Evolutionary conservation across 1,140 invertebrate genomes (phyloP).

Genomic region (Drosophila lini): DNA sequence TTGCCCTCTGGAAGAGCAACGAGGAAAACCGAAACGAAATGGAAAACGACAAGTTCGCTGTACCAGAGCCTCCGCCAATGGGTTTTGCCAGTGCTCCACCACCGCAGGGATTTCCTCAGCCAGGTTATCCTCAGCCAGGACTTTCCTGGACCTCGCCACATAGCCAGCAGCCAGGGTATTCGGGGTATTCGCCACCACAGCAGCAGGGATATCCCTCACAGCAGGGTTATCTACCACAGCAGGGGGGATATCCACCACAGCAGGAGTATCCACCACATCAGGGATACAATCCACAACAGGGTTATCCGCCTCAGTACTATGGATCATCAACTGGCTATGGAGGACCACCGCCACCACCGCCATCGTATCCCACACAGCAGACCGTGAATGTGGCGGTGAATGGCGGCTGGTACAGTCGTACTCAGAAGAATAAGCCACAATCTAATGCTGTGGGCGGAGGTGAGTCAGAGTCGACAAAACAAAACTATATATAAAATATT

Average conservation of each 20-base stretch:
- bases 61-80: not conserved
- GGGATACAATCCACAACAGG: not conserved
- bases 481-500: too few species aligned
- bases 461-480: conserved; percentile 17
- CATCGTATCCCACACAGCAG: conserved; percentile 5
- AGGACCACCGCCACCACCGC: conserved; percentile 9
- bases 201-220: not conserved
- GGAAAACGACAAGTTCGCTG: conserved; percentile 8
- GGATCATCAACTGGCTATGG: conserved; percentile 22
- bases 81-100: conserved; percentile 26
- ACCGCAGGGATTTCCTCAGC: conserved; percentile 20
- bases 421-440: conserved; percentile 64
- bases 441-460: conserved; percentile 58
- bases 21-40: not conserved
- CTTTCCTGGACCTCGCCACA: conserved; percentile 4
- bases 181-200: conserved; percentile 1
- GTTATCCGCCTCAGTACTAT: conserved; percentile 42
- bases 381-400: conserved; percentile 5
- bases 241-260: too few species aligned
- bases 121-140: conserved; percentile 14
- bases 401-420: conserved; percentile 52
- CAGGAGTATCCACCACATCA: conserved; percentile 15
- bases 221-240: not conserved
- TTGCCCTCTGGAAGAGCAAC: not conserved
- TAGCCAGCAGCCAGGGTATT: conserved; percentile 6